Base-by-base conservation (phyloP, 2,797 vertebrate genomes). In the Sparidentex hasta region DNA sequence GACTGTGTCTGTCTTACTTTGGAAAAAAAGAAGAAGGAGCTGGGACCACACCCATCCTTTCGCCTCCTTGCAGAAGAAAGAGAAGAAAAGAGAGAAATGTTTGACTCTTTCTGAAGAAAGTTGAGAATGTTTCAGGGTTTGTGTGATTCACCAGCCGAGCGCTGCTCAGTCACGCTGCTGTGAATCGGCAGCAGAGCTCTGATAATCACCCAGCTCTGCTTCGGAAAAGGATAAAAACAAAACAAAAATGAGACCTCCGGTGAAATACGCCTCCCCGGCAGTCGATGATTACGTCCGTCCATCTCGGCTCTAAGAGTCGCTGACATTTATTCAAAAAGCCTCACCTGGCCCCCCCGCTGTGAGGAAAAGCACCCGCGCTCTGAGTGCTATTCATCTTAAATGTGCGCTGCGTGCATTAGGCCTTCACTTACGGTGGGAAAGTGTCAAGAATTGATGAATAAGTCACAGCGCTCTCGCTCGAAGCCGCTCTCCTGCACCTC, bases 391-490 rank as follows among this genome's bases (percentile, higher is more conserved):
- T 88, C 69, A 80, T 79, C 73, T 56, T 50, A 81, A 90, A 87
- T 82, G 83, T 46, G 63, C 20, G 50, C 46, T 38, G 58, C 3
- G 50, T 76, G 81, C 82, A 81, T 91, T 85, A 85, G 58, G 51
- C 52, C 75, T 67, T 83, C 84, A 65, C 71, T 74, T 67, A 43
- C 46, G 38, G 68, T 21, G 7, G 33, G 52, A 78, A 91, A 72
- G 92, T 91, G 91, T 90, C 76, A 83, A 71, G 73, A 81, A 70
- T 9, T 61, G 86, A 86, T 93, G 79, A 93, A 93, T 92, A 93
- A 93, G 59, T 93, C 81, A 89, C 70, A 71, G 64, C 27, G 1
- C 38, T 84, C 77, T 59, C 20, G 69, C 71, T 65, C 41, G 38
- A 63, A 83, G 48, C 47, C 65, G 27, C 55, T 65, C 66, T 50